Base-by-base conservation (phyloP, 1,140 invertebrate species). In the Drosophila arawakana region DNA sequence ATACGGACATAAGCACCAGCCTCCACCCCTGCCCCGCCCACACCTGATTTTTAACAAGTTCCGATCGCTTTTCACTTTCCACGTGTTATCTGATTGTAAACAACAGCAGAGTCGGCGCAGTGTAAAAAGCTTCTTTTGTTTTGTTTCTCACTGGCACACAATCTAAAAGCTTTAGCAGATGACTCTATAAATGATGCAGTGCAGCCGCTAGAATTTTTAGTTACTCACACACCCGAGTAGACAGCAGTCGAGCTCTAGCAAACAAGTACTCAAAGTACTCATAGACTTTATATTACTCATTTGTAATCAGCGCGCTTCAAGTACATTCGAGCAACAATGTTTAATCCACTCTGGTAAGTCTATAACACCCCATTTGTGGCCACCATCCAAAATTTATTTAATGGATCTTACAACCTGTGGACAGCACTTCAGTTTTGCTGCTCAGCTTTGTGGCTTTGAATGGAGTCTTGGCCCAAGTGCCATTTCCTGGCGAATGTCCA, bases 401-500 rank as follows among this genome's bases (percentile, higher is more conserved):
- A 44, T 39, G 21, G 35, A 21, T 30, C 5, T 46, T 70, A 10
- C 5, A 21, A 52, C 13, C 30, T 44, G 2, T 8, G 72, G 47
- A 11, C 61, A 90, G 73, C 11, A 66, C 15, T 73, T 73, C 34
- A 49, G 50, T 39, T 21, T 78, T 34, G 52, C 63, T 81, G 44
- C 73, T 81, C 1, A 21, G 73, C n/a, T 70, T 72, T 35, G 46
- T 72, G 57, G 62, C 69, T 7, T 18, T 60, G 7, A 67, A 44
- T 60, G 78, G 59, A 46, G 34, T 55, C 35, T 59, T 73, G 44
- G 93, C 93, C 0, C 96, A 96, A 82, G 93, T 96, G 3, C 94
- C 95, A 1, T 94, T 95, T 75, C 92, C 95, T 10, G 95, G 95
- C 7, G 75, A 90, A 0, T 96, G 96, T 85, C 95, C 95, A 2